Conservation (phyloP, 2,797 vertebrate species). For the Eremophila alpestris region DNA sequence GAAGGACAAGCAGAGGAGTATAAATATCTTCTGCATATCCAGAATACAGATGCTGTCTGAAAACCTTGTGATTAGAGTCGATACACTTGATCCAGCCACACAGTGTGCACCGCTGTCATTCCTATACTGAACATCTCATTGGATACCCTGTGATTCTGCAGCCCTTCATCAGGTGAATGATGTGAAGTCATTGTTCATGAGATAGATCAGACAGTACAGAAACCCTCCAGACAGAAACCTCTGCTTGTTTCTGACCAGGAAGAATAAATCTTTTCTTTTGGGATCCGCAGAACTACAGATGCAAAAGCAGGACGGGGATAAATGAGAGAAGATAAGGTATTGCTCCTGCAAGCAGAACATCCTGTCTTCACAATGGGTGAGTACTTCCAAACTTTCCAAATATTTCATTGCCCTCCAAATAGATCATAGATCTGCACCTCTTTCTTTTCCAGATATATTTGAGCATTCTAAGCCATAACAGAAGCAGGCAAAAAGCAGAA, state of each 20-base stretch:
- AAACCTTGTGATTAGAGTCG: neutral
- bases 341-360: slow-evolving; percentile 10
- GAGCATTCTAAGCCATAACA: neutral
- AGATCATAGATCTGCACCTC: neutral
- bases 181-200: neutral
- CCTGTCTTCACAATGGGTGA: slow-evolving; percentile 18
- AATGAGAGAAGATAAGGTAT: slow-evolving; percentile 25
- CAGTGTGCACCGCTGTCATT: neutral
- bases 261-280: slow-evolving; percentile 37
- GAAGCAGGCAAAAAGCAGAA: neutral
- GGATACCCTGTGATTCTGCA: neutral
- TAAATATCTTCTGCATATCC: neutral
- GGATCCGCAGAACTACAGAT: slow-evolving; percentile 33
- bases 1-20: neutral
- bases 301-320: neutral
- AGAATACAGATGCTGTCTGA: neutral
- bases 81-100: neutral
- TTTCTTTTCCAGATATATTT: neutral
- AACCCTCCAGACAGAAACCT: neutral
- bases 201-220: neutral
- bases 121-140: neutral
- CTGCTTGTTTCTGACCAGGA: neutral
- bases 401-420: neutral
- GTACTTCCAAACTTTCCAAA: slow-evolving; percentile 31
- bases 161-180: neutral